phyloP scores from a whole-genome alignment of 2,797 vertebrate species.

The Lepus oiostolus region DNA sequence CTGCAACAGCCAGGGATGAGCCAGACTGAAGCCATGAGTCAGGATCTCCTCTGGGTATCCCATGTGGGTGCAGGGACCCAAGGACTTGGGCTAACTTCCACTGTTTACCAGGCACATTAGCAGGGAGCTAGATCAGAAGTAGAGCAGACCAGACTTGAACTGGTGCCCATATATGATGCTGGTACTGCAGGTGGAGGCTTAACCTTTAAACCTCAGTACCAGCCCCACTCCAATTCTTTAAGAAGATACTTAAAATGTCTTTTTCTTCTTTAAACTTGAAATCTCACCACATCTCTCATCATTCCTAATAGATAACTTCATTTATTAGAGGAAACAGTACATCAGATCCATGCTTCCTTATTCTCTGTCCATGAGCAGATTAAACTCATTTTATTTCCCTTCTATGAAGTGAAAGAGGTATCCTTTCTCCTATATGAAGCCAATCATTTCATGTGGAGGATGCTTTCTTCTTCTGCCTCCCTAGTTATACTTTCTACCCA shows the following conservation, averaged over 20 bases:
- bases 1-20: no score
- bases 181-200: no score
- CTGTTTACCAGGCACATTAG: no score
- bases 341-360: background rate
- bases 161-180: no score
- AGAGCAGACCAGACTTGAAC: no score
- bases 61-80: no score
- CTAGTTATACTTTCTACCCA: background rate
- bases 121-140: no score
- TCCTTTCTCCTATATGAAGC: background rate
- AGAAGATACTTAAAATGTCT: constrained; percentile 29
- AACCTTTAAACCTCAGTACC: no score
- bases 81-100: no score
- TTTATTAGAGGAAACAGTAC: background rate
- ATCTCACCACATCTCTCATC: background rate
- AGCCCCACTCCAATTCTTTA: no score
- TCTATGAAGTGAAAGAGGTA: background rate
- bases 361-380: background rate
- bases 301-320: background rate
- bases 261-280: constrained; percentile 22
- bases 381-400: constrained; percentile 7
- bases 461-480: background rate
- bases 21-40: no score
- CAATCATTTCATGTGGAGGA: constrained; percentile 26
- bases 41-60: no score